Conservation (phyloP, 1,140 invertebrate genomes). For the Aphaenogaster rudis region DNA sequence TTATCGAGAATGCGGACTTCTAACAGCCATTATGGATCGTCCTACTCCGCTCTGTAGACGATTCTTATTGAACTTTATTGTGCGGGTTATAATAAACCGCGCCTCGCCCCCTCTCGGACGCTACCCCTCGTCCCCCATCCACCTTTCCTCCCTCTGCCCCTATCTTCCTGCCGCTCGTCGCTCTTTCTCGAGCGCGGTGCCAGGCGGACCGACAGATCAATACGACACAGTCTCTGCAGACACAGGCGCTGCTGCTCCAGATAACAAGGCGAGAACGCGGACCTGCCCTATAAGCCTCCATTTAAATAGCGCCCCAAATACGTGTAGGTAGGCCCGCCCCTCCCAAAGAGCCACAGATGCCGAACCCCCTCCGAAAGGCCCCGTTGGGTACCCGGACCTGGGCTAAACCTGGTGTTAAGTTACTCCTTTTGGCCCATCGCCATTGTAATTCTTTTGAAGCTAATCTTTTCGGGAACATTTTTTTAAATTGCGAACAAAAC, state of each 20-base stretch:
- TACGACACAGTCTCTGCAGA: slow-evolving; percentile 82
- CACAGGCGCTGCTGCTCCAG: slow-evolving; percentile 82
- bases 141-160: slow-evolving; percentile 31
- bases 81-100: slow-evolving; percentile 68
- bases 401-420: slow-evolving; percentile 13
- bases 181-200: slow-evolving; percentile 75
- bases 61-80: slow-evolving; percentile 67
- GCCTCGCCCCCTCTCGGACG: slow-evolving; percentile 18
- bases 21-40: slow-evolving; percentile 45
- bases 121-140: slow-evolving; percentile 52
- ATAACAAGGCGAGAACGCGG: slow-evolving; percentile 80
- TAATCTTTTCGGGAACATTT: not conserved
- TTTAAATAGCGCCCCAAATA: slow-evolving; percentile 82
- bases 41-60: slow-evolving; percentile 42
- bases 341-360: slow-evolving; percentile 30
- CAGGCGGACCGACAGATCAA: slow-evolving; percentile 83
- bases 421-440: not conserved
- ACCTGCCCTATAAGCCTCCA: slow-evolving; percentile 83
- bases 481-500: not conserved
- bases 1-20: slow-evolving; percentile 31
- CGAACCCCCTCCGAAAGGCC: slow-evolving; percentile 8
- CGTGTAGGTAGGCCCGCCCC: slow-evolving; percentile 33
- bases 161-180: slow-evolving; percentile 38
- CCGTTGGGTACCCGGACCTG: slow-evolving; percentile 36
- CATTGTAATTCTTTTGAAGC: not conserved